A percentile compares a stretch with the other conserved stretches of the same genome.
phyloP scores from a whole-genome alignment of 2,888 invertebrate genomes.

The Phytoseiulus persimilis region DNA sequence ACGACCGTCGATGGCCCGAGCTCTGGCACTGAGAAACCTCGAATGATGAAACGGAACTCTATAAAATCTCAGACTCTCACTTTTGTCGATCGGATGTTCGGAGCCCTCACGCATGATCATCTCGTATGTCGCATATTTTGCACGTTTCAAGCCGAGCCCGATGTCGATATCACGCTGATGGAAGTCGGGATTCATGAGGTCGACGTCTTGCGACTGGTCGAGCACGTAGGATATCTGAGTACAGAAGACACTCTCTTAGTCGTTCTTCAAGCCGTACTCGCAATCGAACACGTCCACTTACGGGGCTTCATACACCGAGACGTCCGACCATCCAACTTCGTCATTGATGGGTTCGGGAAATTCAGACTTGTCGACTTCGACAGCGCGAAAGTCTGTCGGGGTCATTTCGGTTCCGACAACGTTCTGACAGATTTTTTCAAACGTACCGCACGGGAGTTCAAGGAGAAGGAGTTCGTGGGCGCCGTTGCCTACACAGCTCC shows the following conservation, averaged over 20 bases:
- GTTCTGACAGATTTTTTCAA: background rate
- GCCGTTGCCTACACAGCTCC: background rate
- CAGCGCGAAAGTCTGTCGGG: conserved; percentile 11
- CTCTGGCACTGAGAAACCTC: too few species aligned
- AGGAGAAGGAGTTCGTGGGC: background rate
- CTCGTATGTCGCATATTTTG: conserved; percentile 14
- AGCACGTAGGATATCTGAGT: background rate
- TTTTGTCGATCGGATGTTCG: background rate
- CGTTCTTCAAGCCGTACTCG: background rate
- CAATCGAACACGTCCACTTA: background rate
- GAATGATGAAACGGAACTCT: background rate
- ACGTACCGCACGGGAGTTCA: background rate
- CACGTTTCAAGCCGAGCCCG: conserved; percentile 16
- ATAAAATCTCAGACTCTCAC: background rate
- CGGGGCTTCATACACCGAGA: conserved; percentile 7
- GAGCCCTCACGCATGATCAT: background rate
- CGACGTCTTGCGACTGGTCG: background rate
- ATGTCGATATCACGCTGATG: background rate
- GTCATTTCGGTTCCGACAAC: background rate
- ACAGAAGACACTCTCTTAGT: background rate
- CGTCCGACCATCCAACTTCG: background rate
- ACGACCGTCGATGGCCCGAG: too few species aligned
- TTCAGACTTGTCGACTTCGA: background rate
- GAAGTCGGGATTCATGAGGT: background rate
- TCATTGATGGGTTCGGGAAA: background rate